Conservation (phyloP, 2,888 invertebrate genomes). For the Limulus polyphemus region DNA sequence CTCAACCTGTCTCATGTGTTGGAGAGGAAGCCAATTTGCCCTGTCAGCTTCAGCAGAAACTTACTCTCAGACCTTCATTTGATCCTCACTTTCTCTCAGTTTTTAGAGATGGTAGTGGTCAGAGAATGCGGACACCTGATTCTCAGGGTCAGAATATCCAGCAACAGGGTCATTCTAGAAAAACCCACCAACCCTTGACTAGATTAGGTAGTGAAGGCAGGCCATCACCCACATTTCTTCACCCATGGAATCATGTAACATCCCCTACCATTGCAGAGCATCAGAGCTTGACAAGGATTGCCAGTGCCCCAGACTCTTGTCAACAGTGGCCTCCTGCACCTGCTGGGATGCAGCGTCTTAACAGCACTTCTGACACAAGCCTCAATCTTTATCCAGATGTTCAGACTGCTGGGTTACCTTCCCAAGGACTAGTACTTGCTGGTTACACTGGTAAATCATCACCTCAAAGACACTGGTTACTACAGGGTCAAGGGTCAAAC, state of each 20-base stretch:
- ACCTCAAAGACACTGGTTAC: not conserved
- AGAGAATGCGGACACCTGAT: conserved; percentile 1
- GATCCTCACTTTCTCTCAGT: conserved; percentile 53
- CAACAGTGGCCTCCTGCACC: conserved; percentile 41
- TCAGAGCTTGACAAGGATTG: conserved; percentile 55
- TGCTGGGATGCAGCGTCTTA: conserved; percentile 40
- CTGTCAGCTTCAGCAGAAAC: conserved; percentile 61
- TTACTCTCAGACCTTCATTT: conserved; percentile 65
- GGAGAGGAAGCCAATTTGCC: conserved; percentile 49
- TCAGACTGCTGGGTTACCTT: conserved; percentile 3
- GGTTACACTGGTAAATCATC: not conserved
- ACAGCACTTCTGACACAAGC: conserved; percentile 51
- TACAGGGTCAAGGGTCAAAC: not conserved
- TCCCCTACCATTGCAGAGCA: conserved; percentile 31
- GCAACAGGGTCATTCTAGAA: conserved; percentile 11
- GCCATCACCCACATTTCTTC: conserved; percentile 6
- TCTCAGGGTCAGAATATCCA: conserved; percentile 4
- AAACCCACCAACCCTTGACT: conserved; percentile 14
- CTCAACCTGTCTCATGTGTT: conserved; percentile 3
- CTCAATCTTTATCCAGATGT: conserved; percentile 40
- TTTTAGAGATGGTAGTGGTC: conserved; percentile 14
- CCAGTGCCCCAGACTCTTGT: conserved; percentile 56
- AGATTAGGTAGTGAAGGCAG: conserved; percentile 20
- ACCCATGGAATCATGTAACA: conserved; percentile 8
- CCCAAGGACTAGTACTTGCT: not conserved